Base-by-base conservation (phyloP, 2,113 vertebrate genomes). In the Uropsilus gracilis region DNA sequence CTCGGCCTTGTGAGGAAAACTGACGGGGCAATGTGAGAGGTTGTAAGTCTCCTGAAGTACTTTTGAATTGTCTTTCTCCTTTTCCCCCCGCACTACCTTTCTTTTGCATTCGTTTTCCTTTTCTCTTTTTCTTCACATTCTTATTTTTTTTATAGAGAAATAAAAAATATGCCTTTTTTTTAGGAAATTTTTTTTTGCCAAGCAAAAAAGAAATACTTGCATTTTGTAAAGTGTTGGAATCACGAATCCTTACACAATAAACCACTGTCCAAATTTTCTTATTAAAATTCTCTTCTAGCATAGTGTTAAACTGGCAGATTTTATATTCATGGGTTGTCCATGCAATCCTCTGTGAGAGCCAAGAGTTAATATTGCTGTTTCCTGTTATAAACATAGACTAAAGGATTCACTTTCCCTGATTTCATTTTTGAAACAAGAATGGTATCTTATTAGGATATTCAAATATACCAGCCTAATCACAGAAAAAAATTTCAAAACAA, bases 371-470 rank as follows among this genome's bases (percentile, higher is more conserved):
- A 69, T 87, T 42, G 30, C 50, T 48, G 64, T 61, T 39, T 14
- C 30, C 44, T 37, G 8, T 87, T 92, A 72, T 69, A 46, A 55
- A n/a, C 59, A 1, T 24, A 42, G 55, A 61, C 39, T 55, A 26
- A 61, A 73, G 14, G 37, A 72, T 81, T 76, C 18, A 14, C 32
- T 86, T 86, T 63, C 18, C 73, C 82, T 85, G 37, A 68, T 63
- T 86, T 37, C 46, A 53, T 73, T 95, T 95, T 95, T 73, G 68
- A 86, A 94, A 53, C 28, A 95, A 64, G 57, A 91, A 42, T 93
- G 86, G 24, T 39, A 42, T 91, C 93, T 89, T 69, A 37, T 89
- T 63, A 82, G 14, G 48, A 39, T 69, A 16, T 5, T 64, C 50
- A 78, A n/a, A 72, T 92, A 73, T n/a, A 17, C 46, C 44, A 94